Conservation (phyloP, 2,113 vertebrate species). For the human (Homo sapiens) region GRCh38 chr3:12371501-12372000, state of each 20-base stretch:
- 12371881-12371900: background rate
- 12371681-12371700: background rate
- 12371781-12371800: background rate
- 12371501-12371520: background rate
- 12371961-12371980: background rate
- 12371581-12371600: background rate
- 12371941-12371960: background rate
- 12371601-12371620: background rate
- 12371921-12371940: background rate
- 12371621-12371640: background rate
- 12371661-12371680: background rate
- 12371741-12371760: background rate
- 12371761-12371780: background rate
- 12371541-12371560: background rate
- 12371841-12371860: background rate
- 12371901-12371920: background rate
- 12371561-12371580: conserved; percentile 1
- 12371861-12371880: conserved; percentile 1
- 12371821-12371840: background rate
- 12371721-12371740: background rate
- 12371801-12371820: background rate
- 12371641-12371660: background rate
- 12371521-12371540: background rate
- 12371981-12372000: background rate
- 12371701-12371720: background rate